phyloP scores from a whole-genome alignment of 2,113 vertebrate genomes.

The Mugil cephalus region DNA sequence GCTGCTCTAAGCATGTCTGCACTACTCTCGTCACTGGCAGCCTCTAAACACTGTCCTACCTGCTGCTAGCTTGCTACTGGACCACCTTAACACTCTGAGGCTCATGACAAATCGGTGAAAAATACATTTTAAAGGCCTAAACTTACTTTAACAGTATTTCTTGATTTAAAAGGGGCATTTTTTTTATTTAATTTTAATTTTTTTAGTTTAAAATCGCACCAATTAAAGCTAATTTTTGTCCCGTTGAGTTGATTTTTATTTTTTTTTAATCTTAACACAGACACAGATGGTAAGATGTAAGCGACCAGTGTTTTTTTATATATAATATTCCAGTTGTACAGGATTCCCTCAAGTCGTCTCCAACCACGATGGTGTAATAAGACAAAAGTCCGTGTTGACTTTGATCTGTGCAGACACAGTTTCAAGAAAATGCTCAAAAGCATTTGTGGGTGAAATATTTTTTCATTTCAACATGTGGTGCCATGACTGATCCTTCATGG shows the following conservation, averaged over 20 bases:
- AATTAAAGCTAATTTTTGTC: too few species aligned
- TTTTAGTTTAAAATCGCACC: too few species aligned
- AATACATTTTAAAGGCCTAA: too few species aligned
- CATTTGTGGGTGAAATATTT: background rate
- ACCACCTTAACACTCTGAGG: constrained; percentile 63
- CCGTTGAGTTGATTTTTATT: too few species aligned
- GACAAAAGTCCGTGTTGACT: background rate
- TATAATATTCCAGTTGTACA: background rate
- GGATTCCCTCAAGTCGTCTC: background rate
- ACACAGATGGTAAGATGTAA: too few species aligned
- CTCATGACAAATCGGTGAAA: constrained; percentile 81
- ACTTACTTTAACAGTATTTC: too few species aligned
- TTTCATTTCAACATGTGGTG: background rate
- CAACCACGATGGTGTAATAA: background rate
- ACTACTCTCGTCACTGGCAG: constrained; percentile 55
- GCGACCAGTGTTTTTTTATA: too few species aligned
- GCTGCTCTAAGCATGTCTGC: constrained; percentile 60
- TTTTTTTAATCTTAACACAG: too few species aligned
- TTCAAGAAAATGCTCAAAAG: constrained; percentile 4
- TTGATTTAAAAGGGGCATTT: too few species aligned
- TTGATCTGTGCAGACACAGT: background rate
- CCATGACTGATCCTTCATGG: background rate
- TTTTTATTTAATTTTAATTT: too few species aligned
- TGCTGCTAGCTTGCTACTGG: constrained; percentile 56
- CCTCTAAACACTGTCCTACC: constrained; percentile 56